Conservation (phyloP, 1,140 invertebrate species). For the Drosophila nasuta region DNA sequence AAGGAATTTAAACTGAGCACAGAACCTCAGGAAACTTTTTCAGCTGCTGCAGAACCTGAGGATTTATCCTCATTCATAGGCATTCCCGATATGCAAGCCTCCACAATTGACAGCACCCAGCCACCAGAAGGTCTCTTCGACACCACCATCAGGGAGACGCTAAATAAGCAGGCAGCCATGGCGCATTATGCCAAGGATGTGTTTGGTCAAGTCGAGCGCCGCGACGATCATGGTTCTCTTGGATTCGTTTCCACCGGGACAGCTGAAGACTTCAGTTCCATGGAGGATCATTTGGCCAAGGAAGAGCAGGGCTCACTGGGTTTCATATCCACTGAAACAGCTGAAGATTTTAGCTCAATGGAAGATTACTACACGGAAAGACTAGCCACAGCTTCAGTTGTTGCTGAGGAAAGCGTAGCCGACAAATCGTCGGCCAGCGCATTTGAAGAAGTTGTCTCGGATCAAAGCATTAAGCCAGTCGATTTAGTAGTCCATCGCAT, state of each 20-base stretch:
- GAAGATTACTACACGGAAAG: slow-evolving; percentile 81
- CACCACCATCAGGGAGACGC: slow-evolving; percentile 66
- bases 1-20: slow-evolving; percentile 90
- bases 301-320: slow-evolving; percentile 77
- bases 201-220: slow-evolving; percentile 55
- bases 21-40: slow-evolving; percentile 52
- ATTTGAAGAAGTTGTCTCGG: slow-evolving; percentile 70
- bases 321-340: slow-evolving; percentile 78
- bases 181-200: slow-evolving; percentile 69
- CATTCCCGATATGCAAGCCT: slow-evolving; percentile 67
- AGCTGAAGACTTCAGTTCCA: slow-evolving; percentile 76
- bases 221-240: slow-evolving; percentile 72
- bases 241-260: slow-evolving; percentile 80
- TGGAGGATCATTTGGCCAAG: slow-evolving; percentile 71
- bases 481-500: slow-evolving; percentile 85
- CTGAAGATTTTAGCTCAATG: slow-evolving; percentile 81
- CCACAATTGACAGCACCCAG: slow-evolving; percentile 57
- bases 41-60: slow-evolving; percentile 41
- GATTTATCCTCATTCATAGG: slow-evolving; percentile 74
- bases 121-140: slow-evolving; percentile 70
- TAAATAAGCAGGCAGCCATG: slow-evolving; percentile 75
- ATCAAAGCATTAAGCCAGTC: slow-evolving; percentile 70
- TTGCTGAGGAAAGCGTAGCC: slow-evolving; percentile 55
- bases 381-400: slow-evolving; percentile 61
- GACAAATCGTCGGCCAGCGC: slow-evolving; percentile 65